phyloP scores from a whole-genome alignment of 2,797 vertebrate species.

The Neopelma chrysocephalum region DNA sequence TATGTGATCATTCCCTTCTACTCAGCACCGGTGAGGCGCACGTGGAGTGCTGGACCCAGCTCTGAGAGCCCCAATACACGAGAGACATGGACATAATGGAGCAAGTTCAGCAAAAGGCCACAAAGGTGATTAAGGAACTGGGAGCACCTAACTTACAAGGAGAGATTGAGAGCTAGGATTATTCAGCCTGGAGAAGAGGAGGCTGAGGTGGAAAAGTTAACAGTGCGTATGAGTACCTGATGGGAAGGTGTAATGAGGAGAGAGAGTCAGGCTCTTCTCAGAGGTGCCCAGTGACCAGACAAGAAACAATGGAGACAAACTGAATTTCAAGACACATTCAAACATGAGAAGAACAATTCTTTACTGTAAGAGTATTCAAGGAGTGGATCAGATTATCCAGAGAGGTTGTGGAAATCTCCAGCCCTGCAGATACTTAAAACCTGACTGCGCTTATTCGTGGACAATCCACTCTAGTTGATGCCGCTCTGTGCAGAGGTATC shows the following conservation, averaged over 20 bases:
- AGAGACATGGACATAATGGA: background rate
- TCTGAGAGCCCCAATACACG: background rate
- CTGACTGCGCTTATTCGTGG: background rate
- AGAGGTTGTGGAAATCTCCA: background rate
- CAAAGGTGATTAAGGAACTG: background rate
- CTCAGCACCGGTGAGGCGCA: background rate
- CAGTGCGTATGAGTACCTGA: background rate
- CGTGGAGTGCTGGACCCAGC: accelerated
- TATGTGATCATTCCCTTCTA: background rate
- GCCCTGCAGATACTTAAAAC: background rate
- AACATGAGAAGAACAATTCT: background rate
- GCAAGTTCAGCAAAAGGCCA: background rate
- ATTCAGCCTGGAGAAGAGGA: background rate
- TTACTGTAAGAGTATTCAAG: background rate
- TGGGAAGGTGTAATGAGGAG: background rate
- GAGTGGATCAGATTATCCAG: background rate
- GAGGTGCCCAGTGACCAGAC: background rate
- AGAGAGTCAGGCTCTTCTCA: background rate
- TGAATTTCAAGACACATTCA: background rate
- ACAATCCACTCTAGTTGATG: background rate
- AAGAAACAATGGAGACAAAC: background rate
- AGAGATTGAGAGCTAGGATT: background rate
- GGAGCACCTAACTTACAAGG: background rate
- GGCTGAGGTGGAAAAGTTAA: background rate
- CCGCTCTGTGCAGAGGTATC: background rate